A percentile compares a stretch with the other conserved stretches of the same genome.
Conservation (phyloP, 2,797 vertebrate species). For the Tokudaia muenninki region DNA sequence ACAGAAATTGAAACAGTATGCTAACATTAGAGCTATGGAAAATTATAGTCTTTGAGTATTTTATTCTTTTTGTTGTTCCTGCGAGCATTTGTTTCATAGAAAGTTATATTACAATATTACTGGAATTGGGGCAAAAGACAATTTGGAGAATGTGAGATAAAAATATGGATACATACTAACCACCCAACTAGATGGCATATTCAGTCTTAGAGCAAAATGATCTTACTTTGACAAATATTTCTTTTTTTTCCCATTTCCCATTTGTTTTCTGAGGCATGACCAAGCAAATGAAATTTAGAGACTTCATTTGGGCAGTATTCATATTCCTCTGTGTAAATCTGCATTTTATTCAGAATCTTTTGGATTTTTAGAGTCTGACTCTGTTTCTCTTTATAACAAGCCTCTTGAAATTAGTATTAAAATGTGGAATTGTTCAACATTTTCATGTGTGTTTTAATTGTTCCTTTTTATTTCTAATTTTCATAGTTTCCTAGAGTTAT, state of each 20-base stretch:
- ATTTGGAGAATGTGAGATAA: conserved; percentile 80
- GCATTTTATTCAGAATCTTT: not conserved
- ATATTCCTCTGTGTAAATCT: conserved; percentile 48
- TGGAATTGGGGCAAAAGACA: conserved; percentile 70
- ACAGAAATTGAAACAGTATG: conserved; percentile 77
- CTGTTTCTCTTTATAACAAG: not conserved
- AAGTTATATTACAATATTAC: conserved; percentile 82
- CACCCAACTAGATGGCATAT: conserved; percentile 35
- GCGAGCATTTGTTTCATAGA: conserved; percentile 83
- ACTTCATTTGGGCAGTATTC: conserved; percentile 47
- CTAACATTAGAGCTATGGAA: conserved; percentile 78
- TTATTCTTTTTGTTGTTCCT: conserved; percentile 67
- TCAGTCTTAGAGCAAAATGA: conserved; percentile 9
- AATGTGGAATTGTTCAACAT: not conserved
- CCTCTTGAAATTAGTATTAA: not conserved
- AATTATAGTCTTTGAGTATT: conserved; percentile 72
- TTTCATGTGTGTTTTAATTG: not conserved
- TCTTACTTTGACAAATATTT: conserved; percentile 50
- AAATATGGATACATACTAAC: conserved; percentile 71
- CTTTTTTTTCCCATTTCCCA: conserved; percentile 18
- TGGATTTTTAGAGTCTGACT: not conserved
- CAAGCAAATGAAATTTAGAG: conserved; percentile 66
- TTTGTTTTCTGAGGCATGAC: conserved; percentile 54
- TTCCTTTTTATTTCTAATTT: conserved; percentile 17
- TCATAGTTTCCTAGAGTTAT: not conserved